Conservation (phyloP, 2,113 vertebrate species). For the Acanthisitta chloris region DNA sequence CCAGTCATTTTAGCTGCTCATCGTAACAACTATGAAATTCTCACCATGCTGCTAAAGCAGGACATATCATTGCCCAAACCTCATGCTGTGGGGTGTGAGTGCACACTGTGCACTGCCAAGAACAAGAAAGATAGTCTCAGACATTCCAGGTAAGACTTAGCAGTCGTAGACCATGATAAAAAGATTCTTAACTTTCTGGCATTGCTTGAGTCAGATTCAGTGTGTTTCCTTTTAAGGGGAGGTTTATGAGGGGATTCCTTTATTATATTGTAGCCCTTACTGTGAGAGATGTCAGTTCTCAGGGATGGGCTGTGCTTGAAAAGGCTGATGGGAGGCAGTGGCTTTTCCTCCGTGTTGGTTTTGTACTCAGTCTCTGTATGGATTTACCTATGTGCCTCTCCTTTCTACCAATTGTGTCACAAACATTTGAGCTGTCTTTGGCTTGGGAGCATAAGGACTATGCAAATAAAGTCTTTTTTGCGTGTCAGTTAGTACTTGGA, state of each 20-base stretch:
- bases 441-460: background rate
- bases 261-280: background rate
- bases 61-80: slow-evolving; percentile 96
- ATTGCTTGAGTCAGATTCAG: background rate
- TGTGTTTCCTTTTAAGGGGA: background rate
- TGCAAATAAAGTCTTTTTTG: background rate
- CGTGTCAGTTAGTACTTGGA: background rate
- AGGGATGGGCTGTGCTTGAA: background rate
- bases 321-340: background rate
- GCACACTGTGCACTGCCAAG: slow-evolving; percentile 95
- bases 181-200: background rate
- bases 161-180: background rate
- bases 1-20: slow-evolving; percentile 98
- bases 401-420: background rate
- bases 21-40: slow-evolving; percentile 98
- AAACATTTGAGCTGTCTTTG: background rate
- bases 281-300: background rate
- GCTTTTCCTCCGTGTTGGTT: background rate
- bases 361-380: background rate
- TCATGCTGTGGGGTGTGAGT: slow-evolving; percentile 97
- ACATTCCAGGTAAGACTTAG: slow-evolving; percentile 86
- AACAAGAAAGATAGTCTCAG: slow-evolving; percentile 98
- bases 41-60: slow-evolving; percentile 97
- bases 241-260: background rate
- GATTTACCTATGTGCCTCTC: background rate